These are phyloP conservation scores for Tinamus guttatus DNA, from an alignment of 2,113 vertebrate species.

Conservation along the genomic window DNA sequence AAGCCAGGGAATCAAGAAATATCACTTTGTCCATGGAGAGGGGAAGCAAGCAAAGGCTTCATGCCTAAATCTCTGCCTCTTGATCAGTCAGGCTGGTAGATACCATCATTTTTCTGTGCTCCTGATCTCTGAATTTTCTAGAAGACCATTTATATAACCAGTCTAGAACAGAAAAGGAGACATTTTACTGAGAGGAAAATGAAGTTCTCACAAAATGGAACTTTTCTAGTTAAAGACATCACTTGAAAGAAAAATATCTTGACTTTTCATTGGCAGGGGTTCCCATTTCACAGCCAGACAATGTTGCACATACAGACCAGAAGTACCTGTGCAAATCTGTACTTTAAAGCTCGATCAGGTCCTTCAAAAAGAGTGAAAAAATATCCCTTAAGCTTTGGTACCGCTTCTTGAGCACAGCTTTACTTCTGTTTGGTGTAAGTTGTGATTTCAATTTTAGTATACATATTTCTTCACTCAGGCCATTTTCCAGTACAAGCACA, in stretches of 20 bases:
- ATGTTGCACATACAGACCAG: background rate
- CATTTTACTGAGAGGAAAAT: background rate
- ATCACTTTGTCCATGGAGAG: background rate
- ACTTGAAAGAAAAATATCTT: background rate
- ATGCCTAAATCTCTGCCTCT: background rate
- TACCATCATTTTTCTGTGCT: background rate
- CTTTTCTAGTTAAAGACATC: background rate
- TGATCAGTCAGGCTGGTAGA: background rate
- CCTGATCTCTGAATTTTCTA: background rate
- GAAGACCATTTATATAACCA: background rate
- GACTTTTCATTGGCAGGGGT: background rate
- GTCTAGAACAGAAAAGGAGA: background rate
- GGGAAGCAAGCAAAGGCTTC: accelerated
- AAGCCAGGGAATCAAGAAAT: accelerated
- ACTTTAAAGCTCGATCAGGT: background rate
- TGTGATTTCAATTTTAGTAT: background rate
- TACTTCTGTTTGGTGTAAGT: background rate
- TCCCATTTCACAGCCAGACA: background rate
- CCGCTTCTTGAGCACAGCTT: background rate
- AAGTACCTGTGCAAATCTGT: background rate
- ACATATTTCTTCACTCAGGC: background rate
- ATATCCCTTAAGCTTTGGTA: background rate
- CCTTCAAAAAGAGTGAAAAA: background rate
- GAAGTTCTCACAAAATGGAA: background rate
- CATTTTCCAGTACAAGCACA: background rate